A percentile compares a stretch with the other conserved stretches of the same genome.
Evolutionary conservation across 2,797 vertebrate species (phyloP).

Genomic region (Ceryle rudis): DNA sequence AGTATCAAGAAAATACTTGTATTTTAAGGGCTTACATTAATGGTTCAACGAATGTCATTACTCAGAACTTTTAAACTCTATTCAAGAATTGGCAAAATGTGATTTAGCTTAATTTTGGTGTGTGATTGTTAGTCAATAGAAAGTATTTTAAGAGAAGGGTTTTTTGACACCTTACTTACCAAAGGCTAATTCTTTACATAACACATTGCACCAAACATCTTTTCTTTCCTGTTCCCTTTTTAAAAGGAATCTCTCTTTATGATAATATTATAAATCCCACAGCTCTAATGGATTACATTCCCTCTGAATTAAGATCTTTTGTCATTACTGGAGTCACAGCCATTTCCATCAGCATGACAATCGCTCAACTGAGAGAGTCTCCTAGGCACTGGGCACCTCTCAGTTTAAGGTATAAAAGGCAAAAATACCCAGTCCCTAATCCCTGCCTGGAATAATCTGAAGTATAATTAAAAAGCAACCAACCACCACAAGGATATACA

Average conservation of each 20-base stretch:
- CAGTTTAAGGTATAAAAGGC: neutral
- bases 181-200: neutral
- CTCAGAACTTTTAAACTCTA: constrained; percentile 58
- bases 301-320: neutral
- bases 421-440: neutral
- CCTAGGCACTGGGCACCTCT: neutral
- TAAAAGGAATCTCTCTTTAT: neutral
- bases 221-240: neutral
- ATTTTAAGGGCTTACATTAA: constrained; percentile 71
- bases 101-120: constrained; percentile 56
- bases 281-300: neutral
- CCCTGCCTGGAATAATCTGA: neutral
- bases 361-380: neutral
- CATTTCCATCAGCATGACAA: neutral
- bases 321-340: neutral
- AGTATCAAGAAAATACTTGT: constrained; percentile 69
- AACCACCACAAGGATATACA: neutral
- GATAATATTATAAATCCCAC: neutral
- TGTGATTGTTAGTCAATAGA: neutral
- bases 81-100: constrained; percentile 47
- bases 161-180: constrained; percentile 22
- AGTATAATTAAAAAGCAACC: neutral
- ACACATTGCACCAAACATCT: neutral
- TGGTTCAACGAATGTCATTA: constrained; percentile 46
- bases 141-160: neutral